Conservation (phyloP, 2,113 vertebrate species). For the Syngnathus scovelli region DNA sequence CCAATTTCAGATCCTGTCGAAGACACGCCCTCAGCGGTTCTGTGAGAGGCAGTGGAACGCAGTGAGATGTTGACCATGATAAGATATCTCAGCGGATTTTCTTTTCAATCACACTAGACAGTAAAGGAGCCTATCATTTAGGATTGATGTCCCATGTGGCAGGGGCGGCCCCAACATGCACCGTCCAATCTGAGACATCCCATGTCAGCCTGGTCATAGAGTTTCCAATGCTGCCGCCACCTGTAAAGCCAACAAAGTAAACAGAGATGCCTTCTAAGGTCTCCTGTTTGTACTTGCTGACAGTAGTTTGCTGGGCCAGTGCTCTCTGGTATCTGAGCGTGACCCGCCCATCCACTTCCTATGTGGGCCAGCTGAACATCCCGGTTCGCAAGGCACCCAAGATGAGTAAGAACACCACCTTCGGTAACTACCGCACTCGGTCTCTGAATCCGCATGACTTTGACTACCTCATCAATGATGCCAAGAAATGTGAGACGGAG, state of each 20-base stretch:
- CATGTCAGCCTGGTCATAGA: slow-evolving; percentile 52
- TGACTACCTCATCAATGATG: slow-evolving; percentile 91
- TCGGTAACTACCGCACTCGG: slow-evolving; percentile 90
- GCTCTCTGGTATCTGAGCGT: slow-evolving; percentile 96
- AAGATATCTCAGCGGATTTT: slow-evolving; percentile 13
- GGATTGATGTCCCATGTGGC: slow-evolving; percentile 57
- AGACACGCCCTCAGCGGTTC: neutral
- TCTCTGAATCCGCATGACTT: slow-evolving; percentile 95
- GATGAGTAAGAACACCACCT: slow-evolving; percentile 78
- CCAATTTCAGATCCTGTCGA: slow-evolving; percentile 35
- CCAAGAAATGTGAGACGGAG: slow-evolving; percentile 84
- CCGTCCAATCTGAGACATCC: slow-evolving; percentile 48
- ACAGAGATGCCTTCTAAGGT: slow-evolving; percentile 93
- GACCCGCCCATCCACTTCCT: slow-evolving; percentile 86
- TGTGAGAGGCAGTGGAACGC: slow-evolving; percentile 30
- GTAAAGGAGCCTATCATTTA: slow-evolving; percentile 13
- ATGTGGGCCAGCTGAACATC: slow-evolving; percentile 79
- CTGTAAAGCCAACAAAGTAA: slow-evolving; percentile 56
- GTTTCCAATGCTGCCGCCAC: slow-evolving; percentile 32
- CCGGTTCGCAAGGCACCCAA: slow-evolving; percentile 72
- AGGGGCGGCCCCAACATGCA: slow-evolving; percentile 73
- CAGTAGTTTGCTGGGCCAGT: slow-evolving; percentile 96
- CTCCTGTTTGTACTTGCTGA: slow-evolving; percentile 92
- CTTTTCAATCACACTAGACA: slow-evolving; percentile 22
- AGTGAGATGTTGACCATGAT: slow-evolving; percentile 17